Evolutionary conservation across 2,797 vertebrate species (phyloP).

Genomic region (Thalassophryne amazonica): DNA sequence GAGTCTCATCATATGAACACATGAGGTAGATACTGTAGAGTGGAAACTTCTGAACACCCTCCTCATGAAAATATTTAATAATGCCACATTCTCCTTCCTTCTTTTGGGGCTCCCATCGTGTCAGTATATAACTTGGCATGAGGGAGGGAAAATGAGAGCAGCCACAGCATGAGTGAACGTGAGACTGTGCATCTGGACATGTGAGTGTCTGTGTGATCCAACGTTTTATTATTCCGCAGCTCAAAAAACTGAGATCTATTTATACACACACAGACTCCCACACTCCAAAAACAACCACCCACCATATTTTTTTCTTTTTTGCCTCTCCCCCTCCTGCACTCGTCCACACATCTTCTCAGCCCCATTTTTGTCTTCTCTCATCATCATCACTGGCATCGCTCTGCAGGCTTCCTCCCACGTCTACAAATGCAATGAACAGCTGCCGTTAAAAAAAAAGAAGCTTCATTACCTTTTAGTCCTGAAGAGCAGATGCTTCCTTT

Average conservation of each 20-base stretch:
- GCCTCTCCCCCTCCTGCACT: not conserved
- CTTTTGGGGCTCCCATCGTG: conserved; percentile 1
- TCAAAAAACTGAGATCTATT: conserved; percentile 43
- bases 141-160: conserved; percentile 6
- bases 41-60: too few relatives aligned
- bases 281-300: conserved; percentile 16
- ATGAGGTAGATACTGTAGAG: too few relatives aligned
- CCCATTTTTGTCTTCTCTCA: conserved; percentile 1
- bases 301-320: conserved; percentile 28
- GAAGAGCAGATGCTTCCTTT: too few relatives aligned
- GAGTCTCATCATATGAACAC: too few relatives aligned
- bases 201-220: conserved; percentile 44
- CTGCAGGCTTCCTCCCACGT: conserved; percentile 9
- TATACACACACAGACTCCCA: conserved; percentile 26
- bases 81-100: not conserved
- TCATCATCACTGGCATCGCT: not conserved
- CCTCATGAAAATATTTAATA: not conserved
- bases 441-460: too few relatives aligned
- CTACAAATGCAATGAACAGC: too few relatives aligned
- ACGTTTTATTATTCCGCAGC: conserved; percentile 29
- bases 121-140: conserved; percentile 30
- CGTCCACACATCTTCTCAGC: conserved; percentile 1
- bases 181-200: conserved; percentile 41
- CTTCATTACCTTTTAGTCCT: too few relatives aligned
- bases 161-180: conserved; percentile 25